These are phyloP conservation scores for Ditula angustiorana DNA, from an alignment of 2,888 invertebrate genomes.

Conservation along the genomic window DNA sequence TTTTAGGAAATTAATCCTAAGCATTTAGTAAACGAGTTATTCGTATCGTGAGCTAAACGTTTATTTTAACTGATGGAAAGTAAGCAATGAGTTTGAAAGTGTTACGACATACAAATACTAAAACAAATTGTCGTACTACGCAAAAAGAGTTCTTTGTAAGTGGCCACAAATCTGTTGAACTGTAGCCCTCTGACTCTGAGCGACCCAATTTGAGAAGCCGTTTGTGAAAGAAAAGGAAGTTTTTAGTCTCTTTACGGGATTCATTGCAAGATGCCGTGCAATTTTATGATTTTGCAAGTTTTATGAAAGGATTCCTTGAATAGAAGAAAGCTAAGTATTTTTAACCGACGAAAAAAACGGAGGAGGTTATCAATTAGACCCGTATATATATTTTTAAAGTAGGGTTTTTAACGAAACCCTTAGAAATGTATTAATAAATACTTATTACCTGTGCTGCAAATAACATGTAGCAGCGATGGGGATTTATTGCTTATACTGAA, in stretches of 20 bases:
- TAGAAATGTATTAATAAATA: too few relatives aligned
- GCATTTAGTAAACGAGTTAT: too few relatives aligned
- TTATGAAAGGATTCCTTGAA: too few relatives aligned
- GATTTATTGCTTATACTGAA: too few relatives aligned
- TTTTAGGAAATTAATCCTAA: too few relatives aligned
- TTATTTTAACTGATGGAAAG: neutral
- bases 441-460: too few relatives aligned
- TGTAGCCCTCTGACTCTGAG: slow-evolving; percentile 12
- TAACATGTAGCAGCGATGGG: too few relatives aligned
- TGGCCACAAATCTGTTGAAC: slow-evolving; percentile 21
- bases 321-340: too few relatives aligned
- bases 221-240: slow-evolving; percentile 31
- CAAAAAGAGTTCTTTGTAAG: slow-evolving; percentile 9
- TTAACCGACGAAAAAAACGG: too few relatives aligned
- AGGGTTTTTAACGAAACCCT: too few relatives aligned
- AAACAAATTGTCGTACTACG: neutral
- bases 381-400: too few relatives aligned
- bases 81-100: neutral
- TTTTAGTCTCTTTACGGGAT: slow-evolving; percentile 33
- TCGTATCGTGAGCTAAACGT: neutral
- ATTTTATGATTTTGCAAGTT: slow-evolving; percentile 16
- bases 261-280: neutral
- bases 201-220: slow-evolving; percentile 33
- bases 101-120: neutral
- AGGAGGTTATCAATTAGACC: too few relatives aligned